phyloP scores from a whole-genome alignment of 2,113 vertebrate genomes.

The Alces alces region DNA sequence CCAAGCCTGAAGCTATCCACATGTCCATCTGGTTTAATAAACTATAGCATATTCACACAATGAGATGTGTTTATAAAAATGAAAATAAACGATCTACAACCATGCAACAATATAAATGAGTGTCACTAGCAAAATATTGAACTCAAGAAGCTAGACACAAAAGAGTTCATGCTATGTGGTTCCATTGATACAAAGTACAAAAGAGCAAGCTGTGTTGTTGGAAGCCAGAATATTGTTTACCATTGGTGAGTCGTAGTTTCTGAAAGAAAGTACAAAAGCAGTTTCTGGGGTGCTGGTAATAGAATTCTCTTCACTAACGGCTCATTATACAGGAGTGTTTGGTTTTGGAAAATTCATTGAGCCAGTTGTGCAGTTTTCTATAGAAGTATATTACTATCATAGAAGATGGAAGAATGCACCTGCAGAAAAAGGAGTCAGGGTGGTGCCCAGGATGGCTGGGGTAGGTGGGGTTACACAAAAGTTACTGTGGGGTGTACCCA shows the following conservation, averaged over 20 bases:
- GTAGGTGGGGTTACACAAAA: neutral
- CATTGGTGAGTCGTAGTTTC: neutral
- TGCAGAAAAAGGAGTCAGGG: neutral
- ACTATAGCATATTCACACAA: neutral
- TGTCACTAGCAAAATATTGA: neutral
- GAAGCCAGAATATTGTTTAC: neutral
- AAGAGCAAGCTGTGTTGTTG: neutral
- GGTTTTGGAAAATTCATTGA: neutral
- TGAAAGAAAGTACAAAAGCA: neutral
- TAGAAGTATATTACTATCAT: neutral
- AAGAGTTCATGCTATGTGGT: neutral
- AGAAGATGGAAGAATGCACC: neutral
- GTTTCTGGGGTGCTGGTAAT: neutral
- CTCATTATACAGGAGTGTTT: neutral
- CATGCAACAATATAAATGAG: neutral
- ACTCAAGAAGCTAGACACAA: neutral
- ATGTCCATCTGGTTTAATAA: neutral
- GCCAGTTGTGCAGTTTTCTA: neutral
- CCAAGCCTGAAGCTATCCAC: neutral
- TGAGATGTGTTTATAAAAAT: neutral
- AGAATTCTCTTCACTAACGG: neutral
- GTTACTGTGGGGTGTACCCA: neutral
- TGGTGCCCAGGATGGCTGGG: neutral
- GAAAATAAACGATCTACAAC: slow-evolving; percentile 7
- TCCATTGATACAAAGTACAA: neutral